Evolutionary conservation across 2,888 invertebrate species (phyloP), one percentile per base, ranked within the genome.

Genomic region (Hipparchia semele): DNA sequence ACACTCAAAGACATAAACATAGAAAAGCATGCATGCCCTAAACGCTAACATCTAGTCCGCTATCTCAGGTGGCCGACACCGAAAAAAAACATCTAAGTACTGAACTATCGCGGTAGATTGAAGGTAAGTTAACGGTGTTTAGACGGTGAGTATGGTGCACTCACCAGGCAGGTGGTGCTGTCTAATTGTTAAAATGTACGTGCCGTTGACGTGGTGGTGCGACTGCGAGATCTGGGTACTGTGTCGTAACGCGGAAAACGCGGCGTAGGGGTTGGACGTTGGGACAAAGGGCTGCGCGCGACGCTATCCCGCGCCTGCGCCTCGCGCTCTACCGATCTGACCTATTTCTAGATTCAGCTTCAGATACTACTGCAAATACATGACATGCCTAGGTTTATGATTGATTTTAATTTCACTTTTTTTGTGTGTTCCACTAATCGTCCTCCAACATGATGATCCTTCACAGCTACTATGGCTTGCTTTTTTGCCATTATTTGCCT

Each of bases 21-120:
- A 90, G 84, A 88, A 79, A 89, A 88, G 88, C 92, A 92, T 92
- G 93, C 92, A 90, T 88, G 87, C 87, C 90, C 88, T 91, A 89
- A 75, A 86, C 86, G 82, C 91, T 91, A 90, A 89, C 84, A 85
- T 85, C 90, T 91, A 91, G 81, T 86, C 82, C 81, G 79, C 90
- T 89, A 91, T 84, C 76, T 83, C 76, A 78, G 80, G 81, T 84
- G 83, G 82, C 84, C 83, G 72, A 86, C 87, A 85, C 82, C 75
- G 81, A 81, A 81, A 81, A 73, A 49, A 81, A 81, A 87, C 81
- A 87, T 88, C 88, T 87, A 91, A 87, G 83, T 87, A 86, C 84
- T 85, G 85, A 84, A 83, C 84, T 88, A 88, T 85, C 80, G 76
- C 80, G 69, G 60, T 76, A 75, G 65, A 67, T 70, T 60, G 72